Conservation (phyloP, 2,113 vertebrate genomes). For the Chaetodon trifascialis region DNA sequence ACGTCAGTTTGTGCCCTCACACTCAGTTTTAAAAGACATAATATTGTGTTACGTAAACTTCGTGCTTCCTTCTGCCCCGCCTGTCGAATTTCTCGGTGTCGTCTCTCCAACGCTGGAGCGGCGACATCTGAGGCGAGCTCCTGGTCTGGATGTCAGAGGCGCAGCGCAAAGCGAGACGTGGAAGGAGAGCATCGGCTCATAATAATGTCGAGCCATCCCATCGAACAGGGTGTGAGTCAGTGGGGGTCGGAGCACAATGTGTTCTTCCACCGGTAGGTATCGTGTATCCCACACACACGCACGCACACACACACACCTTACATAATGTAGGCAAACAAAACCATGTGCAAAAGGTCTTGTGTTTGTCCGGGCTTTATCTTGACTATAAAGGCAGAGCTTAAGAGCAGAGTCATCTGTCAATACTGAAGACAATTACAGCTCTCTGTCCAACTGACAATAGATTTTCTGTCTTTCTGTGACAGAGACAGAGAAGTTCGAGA, state of each 20-base stretch:
- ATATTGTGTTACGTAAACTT: neutral
- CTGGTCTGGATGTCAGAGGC: neutral
- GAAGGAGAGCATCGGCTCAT: conserved; percentile 17
- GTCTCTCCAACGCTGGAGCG: neutral
- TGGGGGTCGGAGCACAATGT: conserved; percentile 53
- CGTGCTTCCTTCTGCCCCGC: neutral
- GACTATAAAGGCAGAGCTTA: conserved; percentile 28
- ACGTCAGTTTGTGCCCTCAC: neutral
- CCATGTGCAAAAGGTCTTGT: conserved; percentile 38
- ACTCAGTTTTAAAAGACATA: neutral
- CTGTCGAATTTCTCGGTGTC: neutral
- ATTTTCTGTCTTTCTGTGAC: conserved; percentile 11
- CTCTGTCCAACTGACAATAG: conserved; percentile 10
- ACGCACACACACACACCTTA: conserved; percentile 35
- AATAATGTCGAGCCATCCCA: conserved; percentile 48
- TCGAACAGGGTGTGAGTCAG: conserved; percentile 38
- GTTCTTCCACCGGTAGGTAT: conserved; percentile 54
- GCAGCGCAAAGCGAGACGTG: conserved; percentile 4
- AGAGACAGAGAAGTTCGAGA: too few relatives aligned
- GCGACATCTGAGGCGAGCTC: neutral
- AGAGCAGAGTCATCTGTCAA: conserved; percentile 45
- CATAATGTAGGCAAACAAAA: conserved; percentile 65
- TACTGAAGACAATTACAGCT: conserved; percentile 24
- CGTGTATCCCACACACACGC: conserved; percentile 30
- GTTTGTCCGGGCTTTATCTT: conserved; percentile 37